These are phyloP conservation scores for Sebastes steindachneri DNA, from an alignment of 2,797 vertebrate species.

Conservation along the genomic window DNA sequence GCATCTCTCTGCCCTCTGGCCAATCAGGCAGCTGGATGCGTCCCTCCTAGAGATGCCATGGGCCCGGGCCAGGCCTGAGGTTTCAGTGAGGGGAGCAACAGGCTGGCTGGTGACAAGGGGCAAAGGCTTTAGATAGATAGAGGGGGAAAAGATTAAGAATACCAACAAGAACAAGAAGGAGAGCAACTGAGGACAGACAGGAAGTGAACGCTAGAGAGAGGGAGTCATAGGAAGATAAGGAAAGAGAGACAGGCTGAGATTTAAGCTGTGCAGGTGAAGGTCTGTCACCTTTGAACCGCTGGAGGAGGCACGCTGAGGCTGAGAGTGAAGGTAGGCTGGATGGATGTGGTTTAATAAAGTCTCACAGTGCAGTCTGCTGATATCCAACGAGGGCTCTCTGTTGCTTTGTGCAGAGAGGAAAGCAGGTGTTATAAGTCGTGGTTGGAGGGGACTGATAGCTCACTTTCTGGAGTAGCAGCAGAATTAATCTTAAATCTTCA, in stretches of 20 bases:
- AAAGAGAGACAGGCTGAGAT: slow-evolving; percentile 20
- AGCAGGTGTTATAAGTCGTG: neutral
- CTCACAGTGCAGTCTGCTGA: neutral
- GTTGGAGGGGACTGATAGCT: neutral
- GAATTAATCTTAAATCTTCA: neutral
- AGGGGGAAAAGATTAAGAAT: slow-evolving; percentile 9
- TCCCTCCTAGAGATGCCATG: slow-evolving; percentile 65
- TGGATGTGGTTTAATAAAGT: slow-evolving; percentile 24
- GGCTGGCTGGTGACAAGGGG: slow-evolving; percentile 68
- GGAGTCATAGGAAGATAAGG: neutral
- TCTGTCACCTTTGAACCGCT: slow-evolving; percentile 47
- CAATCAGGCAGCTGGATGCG: slow-evolving; percentile 68
- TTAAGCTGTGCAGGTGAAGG: slow-evolving; percentile 50
- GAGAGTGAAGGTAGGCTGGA: slow-evolving; percentile 60
- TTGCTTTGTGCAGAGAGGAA: neutral
- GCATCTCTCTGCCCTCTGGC: slow-evolving; percentile 65
- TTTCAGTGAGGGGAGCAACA: slow-evolving; percentile 75
- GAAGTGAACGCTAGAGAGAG: neutral
- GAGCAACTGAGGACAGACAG: slow-evolving; percentile 14
- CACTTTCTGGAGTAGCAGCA: slow-evolving; percentile 1
- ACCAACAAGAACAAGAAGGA: slow-evolving; percentile 23
- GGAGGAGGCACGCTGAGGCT: slow-evolving; percentile 44
- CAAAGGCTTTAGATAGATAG: slow-evolving; percentile 48
- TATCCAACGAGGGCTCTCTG: neutral
- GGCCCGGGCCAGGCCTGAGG: slow-evolving; percentile 57